Percentiles rank a stretch among this genome's conserved stretches.
These are phyloP conservation scores for Euspilapteryx auroguttella DNA, from an alignment of 2,888 invertebrate genomes.

Conservation along the genomic window DNA sequence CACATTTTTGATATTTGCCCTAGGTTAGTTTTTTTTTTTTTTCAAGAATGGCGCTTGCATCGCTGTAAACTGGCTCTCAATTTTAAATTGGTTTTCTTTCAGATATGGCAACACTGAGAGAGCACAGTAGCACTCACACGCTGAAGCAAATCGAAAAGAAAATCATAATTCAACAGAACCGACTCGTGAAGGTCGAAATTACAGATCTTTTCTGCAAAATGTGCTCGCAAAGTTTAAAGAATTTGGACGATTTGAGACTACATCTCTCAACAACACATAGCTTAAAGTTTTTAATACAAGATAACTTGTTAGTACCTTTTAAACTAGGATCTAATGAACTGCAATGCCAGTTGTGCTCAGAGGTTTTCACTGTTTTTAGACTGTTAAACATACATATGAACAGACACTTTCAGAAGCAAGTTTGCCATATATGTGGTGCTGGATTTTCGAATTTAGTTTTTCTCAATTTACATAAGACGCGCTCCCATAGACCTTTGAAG, in stretches of 20 bases:
- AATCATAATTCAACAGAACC: conserved; percentile 34
- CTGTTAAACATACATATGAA: conserved; percentile 41
- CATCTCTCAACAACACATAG: conserved; percentile 22
- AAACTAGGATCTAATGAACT: conserved; percentile 22
- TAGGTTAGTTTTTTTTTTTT: too few relatives aligned
- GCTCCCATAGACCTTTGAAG: conserved; percentile 20
- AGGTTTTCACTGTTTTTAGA: conserved; percentile 24
- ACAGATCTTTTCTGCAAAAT: conserved; percentile 26
- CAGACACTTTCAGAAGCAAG: conserved; percentile 36
- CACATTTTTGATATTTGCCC: too few relatives aligned
- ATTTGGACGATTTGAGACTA: conserved; percentile 14
- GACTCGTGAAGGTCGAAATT: conserved; percentile 37
- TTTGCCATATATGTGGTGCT: conserved; percentile 38
- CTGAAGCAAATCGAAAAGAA: conserved; percentile 18
- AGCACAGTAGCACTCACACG: conserved; percentile 27
- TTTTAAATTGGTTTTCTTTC: too few relatives aligned
- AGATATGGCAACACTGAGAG: conserved; percentile 20
- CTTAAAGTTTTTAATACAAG: conserved; percentile 16
- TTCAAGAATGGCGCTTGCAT: too few relatives aligned
- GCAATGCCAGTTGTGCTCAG: conserved; percentile 30
- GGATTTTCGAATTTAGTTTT: conserved; percentile 40
- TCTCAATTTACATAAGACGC: conserved; percentile 29
- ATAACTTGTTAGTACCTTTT: conserved; percentile 34
- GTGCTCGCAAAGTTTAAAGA: conserved; percentile 15
- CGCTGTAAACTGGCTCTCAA: too few relatives aligned